Conservation (phyloP, 2,797 vertebrate species). For the Sylvia borin region DNA sequence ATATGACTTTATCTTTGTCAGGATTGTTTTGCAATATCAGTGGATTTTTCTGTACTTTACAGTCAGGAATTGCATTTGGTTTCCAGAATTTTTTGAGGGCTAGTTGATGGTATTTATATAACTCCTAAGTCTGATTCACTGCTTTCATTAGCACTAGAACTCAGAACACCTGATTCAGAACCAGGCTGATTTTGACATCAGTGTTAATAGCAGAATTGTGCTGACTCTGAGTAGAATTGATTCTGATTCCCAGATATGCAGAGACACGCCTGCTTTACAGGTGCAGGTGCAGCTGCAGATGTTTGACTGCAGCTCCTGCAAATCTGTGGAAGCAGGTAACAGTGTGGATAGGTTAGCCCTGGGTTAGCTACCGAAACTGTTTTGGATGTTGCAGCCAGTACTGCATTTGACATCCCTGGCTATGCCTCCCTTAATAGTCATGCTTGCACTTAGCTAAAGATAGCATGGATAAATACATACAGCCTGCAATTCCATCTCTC, state of each 20-base stretch:
- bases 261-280: not conserved
- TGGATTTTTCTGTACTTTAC: not conserved
- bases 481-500: not conserved
- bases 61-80: not conserved
- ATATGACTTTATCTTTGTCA: not conserved
- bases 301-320: not conserved
- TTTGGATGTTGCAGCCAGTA: not conserved
- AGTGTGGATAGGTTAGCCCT: not conserved
- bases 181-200: not conserved
- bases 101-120: not conserved
- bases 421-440: not conserved
- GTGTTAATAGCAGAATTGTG: not conserved
- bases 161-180: not conserved
- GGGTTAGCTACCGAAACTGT: not conserved
- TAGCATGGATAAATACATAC: not conserved
- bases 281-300: not conserved
- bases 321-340: not conserved
- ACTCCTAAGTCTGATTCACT: not conserved
- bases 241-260: not conserved
- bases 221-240: not conserved
- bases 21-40: not conserved
- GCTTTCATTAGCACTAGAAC: not conserved
- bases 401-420: not conserved
- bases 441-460: not conserved
- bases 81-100: not conserved